Conservation (phyloP, 1,140 invertebrate genomes). For the Agrilus planipennis region DNA sequence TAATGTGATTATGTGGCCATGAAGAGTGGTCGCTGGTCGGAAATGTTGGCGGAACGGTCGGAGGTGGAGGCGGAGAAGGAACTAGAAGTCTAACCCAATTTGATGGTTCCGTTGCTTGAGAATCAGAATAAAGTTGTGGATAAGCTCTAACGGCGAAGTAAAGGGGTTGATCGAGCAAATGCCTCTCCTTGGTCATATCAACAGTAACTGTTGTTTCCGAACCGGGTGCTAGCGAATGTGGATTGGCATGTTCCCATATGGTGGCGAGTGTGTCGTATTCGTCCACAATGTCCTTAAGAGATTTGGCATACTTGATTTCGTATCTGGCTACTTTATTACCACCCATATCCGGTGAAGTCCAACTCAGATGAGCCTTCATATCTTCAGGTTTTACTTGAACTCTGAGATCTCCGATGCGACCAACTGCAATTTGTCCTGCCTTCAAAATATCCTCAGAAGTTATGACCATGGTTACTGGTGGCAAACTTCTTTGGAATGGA, state of each 20-base stretch:
- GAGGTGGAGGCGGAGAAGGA: constrained; percentile 37
- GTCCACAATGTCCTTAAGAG: constrained; percentile 36
- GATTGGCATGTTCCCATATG: constrained; percentile 30
- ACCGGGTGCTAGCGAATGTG: constrained; percentile 33
- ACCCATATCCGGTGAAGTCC: constrained; percentile 45
- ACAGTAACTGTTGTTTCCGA: constrained; percentile 35
- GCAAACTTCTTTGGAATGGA: constrained; percentile 37
- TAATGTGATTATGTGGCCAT: constrained; percentile 26
- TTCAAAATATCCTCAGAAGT: constrained; percentile 27
- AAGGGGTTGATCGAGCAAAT: constrained; percentile 34
- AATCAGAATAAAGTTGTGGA: constrained; percentile 22
- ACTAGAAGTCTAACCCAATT: constrained; percentile 43
- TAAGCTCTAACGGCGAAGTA: constrained; percentile 43
- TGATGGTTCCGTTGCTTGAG: constrained; percentile 38
- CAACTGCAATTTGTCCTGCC: constrained; percentile 21
- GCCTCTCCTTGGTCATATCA: constrained; percentile 34
- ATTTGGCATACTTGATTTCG: constrained; percentile 36
- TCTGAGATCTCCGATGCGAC: constrained; percentile 38
- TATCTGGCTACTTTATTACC: constrained; percentile 37
- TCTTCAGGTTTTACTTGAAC: constrained; percentile 32
- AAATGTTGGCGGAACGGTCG: constrained; percentile 31
- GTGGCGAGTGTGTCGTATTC: constrained; percentile 32
- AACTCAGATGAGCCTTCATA: constrained; percentile 35
- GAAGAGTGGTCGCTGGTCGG: constrained; percentile 27
- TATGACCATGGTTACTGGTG: constrained; percentile 34